Evolutionary conservation across 2,888 invertebrate species (phyloP), one percentile per base, ranked within the genome.

Genomic region (Pachliopta kotzebuea): DNA sequence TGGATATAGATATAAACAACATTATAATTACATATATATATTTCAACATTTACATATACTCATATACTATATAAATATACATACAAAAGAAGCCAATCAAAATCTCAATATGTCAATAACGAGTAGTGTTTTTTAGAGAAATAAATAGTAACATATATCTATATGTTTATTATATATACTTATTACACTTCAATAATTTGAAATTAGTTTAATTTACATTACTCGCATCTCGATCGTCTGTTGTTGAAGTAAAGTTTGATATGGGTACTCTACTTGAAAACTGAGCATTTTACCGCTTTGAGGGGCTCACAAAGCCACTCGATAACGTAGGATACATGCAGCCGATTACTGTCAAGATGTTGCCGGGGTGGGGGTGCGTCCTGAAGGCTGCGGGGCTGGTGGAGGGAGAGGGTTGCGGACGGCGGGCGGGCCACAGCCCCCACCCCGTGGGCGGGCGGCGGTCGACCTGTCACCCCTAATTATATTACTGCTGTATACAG

Each of bases 401-500:
- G 9, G 63, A 18, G 58, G 54, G 58, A 45, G 63, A 37, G 56
- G 60, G 26, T 26, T 31, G 56, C 52, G 37, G 31, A 29, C 7
- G 29, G 18, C 18, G 29, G 45, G 45, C 42, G 50, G 56, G 57
- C 8, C n/a, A 18, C 23, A 29, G 23, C 55, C 29, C n/a, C 53
- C 23, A 21, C 45, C 24, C 45, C 11, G 37, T 21, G 56, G 56
- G 56, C 31, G 53, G 53, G 52, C 17, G 20, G 72, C 72, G 71
- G 70, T 71, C 60, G 70, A 74, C 66, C 70, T 73, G 76, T 75
- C 73, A 71, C 72, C 70, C 68, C 75, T 80, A 80, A 81, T 82
- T 72, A 75, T 78, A 77, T 79, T 80, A 81, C 76, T 79, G 75
- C 78, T 80, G 4, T 45, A n/a, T 45, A 77, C 77, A 76, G 74